Evolutionary conservation across 2,888 invertebrate genomes (phyloP).

Genomic region (Bellardia pandia): DNA sequence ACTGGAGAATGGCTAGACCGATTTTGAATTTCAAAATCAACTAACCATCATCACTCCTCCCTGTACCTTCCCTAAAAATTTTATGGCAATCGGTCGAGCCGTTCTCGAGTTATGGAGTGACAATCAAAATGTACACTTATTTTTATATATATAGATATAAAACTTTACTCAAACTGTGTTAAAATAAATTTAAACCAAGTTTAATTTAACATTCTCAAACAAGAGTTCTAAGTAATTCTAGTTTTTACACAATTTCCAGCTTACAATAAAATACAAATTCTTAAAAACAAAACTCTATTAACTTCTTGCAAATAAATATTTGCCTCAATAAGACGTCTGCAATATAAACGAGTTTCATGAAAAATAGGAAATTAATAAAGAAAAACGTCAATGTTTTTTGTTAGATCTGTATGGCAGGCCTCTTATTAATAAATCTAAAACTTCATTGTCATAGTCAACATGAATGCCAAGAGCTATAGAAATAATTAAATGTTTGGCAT

Average conservation of each 20-base stretch:
- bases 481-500: constrained; percentile 19
- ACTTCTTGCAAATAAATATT: constrained; percentile 21
- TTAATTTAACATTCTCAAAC: too few species aligned
- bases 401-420: not conserved
- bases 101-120: too few species aligned
- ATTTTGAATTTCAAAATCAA: too few species aligned
- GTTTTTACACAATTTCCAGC: not conserved
- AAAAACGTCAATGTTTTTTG: not conserved
- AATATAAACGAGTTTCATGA: constrained; percentile 20
- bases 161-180: too few species aligned
- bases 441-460: constrained; percentile 33
- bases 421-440: constrained; percentile 42
- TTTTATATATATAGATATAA: too few species aligned
- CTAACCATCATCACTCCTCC: too few species aligned
- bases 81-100: too few species aligned
- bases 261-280: not conserved
- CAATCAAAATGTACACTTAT: too few species aligned
- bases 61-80: too few species aligned
- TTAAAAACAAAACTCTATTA: not conserved
- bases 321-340: not conserved
- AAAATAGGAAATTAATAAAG: not conserved
- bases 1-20: too few species aligned
- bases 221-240: too few species aligned
- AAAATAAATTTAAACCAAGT: too few species aligned
- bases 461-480: not conserved